Evolutionary conservation across 2,797 vertebrate genomes (phyloP).

Genomic region (Acridotheres tristis): DNA sequence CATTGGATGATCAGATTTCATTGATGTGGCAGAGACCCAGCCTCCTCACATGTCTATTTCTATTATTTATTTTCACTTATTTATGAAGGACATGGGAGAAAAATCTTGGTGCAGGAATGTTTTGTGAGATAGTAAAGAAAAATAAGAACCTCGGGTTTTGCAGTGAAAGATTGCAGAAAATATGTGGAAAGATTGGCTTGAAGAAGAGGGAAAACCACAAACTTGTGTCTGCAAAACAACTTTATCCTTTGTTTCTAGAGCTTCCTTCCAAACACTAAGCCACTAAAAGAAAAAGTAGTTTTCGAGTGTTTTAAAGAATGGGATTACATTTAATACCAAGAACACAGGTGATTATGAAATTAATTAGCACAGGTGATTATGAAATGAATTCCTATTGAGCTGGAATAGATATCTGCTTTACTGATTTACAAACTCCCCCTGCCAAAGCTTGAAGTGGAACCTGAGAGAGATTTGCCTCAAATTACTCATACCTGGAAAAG

Average conservation of each 20-base stretch:
- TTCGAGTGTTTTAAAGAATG: not conserved
- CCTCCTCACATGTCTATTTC: not conserved
- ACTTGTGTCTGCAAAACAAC: not conserved
- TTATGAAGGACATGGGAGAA: not conserved
- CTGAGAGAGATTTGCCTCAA: not conserved
- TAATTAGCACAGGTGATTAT: not conserved
- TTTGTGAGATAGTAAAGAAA: not conserved
- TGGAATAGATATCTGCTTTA: not conserved
- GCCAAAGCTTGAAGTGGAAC: not conserved
- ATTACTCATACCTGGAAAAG: not conserved
- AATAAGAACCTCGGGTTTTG: not conserved
- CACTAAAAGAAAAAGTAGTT: not conserved
- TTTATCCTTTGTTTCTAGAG: not conserved
- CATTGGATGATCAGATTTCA: not conserved
- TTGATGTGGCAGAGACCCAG: not conserved
- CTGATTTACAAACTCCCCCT: not conserved
- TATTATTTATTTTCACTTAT: not conserved
- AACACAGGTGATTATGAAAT: not conserved
- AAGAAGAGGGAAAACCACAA: not conserved
- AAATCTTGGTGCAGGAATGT: not conserved
- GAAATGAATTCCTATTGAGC: not conserved
- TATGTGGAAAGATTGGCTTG: not conserved
- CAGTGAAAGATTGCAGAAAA: not conserved
- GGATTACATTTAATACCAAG: not conserved
- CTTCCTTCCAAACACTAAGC: not conserved